Base-by-base conservation (phyloP, 2,888 invertebrate species). In the Pilophorus perplexus region DNA sequence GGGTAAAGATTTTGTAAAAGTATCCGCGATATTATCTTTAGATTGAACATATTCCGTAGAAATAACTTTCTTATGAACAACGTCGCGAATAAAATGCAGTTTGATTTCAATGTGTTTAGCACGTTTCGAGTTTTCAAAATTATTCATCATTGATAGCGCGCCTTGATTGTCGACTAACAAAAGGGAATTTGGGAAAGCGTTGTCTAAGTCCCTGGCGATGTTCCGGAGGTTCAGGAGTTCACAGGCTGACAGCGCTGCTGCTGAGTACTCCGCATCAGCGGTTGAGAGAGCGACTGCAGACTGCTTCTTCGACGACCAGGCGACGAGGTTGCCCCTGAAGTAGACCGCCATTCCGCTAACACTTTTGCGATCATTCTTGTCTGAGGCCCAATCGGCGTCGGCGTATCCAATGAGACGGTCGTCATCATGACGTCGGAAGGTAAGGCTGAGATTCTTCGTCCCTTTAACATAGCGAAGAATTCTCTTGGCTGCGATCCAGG, bases 401-500 rank as follows among this genome's bases (percentile, higher is more conserved):
- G 48, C n/a, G 10, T 52, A 27, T 2, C 27, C 52, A 2, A n/a
- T n/a, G n/a, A n/a, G n/a, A n/a, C n/a, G 5, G 6, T 8, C 5
- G 10, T 27, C 3, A 4, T 4, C 37, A 10, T 6, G 6, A 6
- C 37, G 16, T 4, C 5, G 10, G n/a, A n/a, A 38, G 12, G 33
- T 37, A 4, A 57, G 8, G 1, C 23, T 16, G 1, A 57, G 40
- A 3, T 57, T 38, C 57, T 27, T 10, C 1, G 60, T 37, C 28
- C 8, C 3, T 12, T 42, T 50, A 1, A 64, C 2, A 12, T 64
- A 62, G 2, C 60, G 38, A n/a, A 67, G 42, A 10, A 60, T 59
- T 3, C 62, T 25, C 52, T 69, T 69, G 14, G 69, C 66, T 37
- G 67, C 62, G 18, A 48, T 62, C 68, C 68, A 69, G n/a, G 54